Conservation (phyloP, 2,797 vertebrate species). For the Galagoides demidoff region DNA sequence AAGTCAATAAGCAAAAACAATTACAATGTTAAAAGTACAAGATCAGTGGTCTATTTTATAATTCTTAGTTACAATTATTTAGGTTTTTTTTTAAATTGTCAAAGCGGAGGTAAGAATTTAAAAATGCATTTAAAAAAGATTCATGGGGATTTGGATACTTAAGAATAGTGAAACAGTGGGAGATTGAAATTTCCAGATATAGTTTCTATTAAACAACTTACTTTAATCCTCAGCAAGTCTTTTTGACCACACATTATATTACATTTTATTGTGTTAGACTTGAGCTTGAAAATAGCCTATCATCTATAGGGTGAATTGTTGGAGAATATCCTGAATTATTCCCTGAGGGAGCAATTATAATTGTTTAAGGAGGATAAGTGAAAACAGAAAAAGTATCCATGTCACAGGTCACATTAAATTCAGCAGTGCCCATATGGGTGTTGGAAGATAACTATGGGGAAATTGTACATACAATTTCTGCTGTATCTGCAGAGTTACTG, state of each 20-base stretch:
- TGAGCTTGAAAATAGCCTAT: slow-evolving; percentile 59
- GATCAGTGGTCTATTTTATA: background rate
- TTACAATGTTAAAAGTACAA: background rate
- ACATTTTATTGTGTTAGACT: slow-evolving; percentile 54
- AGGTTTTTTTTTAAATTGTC: background rate
- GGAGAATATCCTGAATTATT: slow-evolving; percentile 43
- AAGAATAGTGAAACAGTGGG: background rate
- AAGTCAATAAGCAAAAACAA: background rate
- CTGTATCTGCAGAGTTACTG: background rate
- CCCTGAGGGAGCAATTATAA: slow-evolving; percentile 72
- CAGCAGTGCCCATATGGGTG: background rate
- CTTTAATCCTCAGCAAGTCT: background rate
- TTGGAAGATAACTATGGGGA: background rate
- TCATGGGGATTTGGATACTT: background rate
- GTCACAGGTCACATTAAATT: slow-evolving; percentile 65
- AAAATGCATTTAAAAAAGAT: background rate
- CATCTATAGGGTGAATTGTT: slow-evolving; percentile 35
- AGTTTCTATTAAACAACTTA: background rate
- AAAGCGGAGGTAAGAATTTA: background rate
- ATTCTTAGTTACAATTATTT: background rate
- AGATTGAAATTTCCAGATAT: background rate
- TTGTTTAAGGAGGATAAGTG: slow-evolving; percentile 56
- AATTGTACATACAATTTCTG: background rate
- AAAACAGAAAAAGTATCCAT: slow-evolving; percentile 28
- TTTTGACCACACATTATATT: background rate